Evolutionary conservation across 2,888 invertebrate species (phyloP).

Genomic region (Tipula helvola): DNA sequence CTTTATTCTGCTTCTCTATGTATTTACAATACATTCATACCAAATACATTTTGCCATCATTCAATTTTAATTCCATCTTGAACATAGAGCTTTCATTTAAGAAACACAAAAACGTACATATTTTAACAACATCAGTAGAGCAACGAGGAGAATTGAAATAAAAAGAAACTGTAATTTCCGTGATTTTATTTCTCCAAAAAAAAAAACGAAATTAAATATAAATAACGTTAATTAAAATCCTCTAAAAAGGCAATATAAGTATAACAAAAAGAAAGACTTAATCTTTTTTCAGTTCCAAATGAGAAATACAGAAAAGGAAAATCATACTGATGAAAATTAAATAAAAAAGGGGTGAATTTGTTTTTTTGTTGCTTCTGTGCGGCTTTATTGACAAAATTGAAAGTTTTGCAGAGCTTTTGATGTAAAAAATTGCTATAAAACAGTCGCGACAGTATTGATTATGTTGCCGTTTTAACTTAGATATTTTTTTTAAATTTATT

Average conservation of each 20-base stretch:
- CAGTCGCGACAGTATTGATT: background rate
- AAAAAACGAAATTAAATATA: background rate
- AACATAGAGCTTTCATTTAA: background rate
- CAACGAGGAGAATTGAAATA: background rate
- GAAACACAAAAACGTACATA: background rate
- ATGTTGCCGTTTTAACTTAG: background rate
- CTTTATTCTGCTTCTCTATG: background rate
- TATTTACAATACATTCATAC: background rate
- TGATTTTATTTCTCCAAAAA: background rate
- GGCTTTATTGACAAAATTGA: background rate
- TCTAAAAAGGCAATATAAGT: background rate
- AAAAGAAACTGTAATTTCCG: background rate
- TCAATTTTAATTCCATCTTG: background rate
- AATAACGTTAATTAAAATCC: background rate
- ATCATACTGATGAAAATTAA: background rate
- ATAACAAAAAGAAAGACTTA: background rate
- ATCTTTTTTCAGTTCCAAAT: background rate
- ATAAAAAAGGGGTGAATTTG: background rate
- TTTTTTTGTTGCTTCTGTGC: background rate
- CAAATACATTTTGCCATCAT: background rate
- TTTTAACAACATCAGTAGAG: background rate
- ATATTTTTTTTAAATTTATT: too few relatives aligned
- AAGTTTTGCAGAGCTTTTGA: background rate
- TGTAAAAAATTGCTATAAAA: background rate
- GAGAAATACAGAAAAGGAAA: background rate